Conservation (phyloP, 1,140 invertebrate species). For the Drosophila truncata region DNA sequence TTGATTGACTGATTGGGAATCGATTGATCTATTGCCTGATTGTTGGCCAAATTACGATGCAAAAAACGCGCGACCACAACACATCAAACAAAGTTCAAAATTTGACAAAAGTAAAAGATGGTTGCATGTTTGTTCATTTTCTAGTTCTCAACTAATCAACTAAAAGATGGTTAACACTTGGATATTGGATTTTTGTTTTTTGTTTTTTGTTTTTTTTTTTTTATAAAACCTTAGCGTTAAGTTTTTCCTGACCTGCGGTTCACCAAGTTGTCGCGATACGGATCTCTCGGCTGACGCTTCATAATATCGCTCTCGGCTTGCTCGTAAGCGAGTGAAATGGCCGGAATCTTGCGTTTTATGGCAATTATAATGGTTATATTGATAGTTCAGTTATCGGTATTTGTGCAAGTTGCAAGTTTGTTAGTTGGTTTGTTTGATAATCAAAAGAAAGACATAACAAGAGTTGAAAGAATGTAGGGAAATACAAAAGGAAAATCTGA, state of each 20-base stretch:
- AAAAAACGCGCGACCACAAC: conserved; percentile 62
- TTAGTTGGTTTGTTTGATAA: conserved; percentile 62
- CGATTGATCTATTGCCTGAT: conserved; percentile 50
- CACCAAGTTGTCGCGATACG: conserved; percentile 97
- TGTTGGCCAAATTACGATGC: conserved; percentile 75
- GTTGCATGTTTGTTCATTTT: conserved; percentile 83
- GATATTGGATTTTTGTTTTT: conserved; percentile 57
- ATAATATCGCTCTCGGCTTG: conserved; percentile 99
- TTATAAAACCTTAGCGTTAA: conserved; percentile 64
- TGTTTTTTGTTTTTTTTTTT: conserved; percentile 44
- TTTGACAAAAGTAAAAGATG: conserved; percentile 56
- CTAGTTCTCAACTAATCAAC: conserved; percentile 77
- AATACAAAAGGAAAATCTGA: conserved; percentile 76
- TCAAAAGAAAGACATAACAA: conserved; percentile 83
- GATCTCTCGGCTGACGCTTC: conserved; percentile 99
- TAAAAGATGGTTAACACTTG: conserved; percentile 72
- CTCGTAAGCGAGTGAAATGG: conserved; percentile 99
- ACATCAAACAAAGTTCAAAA: conserved; percentile 74
- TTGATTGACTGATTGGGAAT: conserved; percentile 22
- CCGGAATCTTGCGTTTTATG: conserved; percentile 92
- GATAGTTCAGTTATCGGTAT: conserved; percentile 49
- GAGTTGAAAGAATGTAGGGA: conserved; percentile 73
- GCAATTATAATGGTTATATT: conserved; percentile 60
- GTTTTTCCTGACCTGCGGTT: conserved; percentile 94
- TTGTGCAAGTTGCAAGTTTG: conserved; percentile 65